These are phyloP conservation scores for Thunnus maccoyii DNA, from an alignment of 2,113 vertebrate genomes.

Conservation along the genomic window DNA sequence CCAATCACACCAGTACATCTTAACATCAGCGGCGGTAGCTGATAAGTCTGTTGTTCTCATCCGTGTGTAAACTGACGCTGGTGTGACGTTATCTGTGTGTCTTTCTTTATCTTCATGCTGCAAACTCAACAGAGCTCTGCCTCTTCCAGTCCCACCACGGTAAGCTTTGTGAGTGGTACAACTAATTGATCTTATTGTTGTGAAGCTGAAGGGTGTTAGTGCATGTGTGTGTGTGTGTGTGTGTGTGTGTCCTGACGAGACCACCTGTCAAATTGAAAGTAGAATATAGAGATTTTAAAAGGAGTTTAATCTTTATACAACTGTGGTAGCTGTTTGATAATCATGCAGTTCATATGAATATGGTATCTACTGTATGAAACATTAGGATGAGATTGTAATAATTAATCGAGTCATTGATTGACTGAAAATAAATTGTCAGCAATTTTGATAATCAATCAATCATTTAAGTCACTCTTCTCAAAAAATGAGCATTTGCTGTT, in stretches of 20 bases:
- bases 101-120: constrained; percentile 73
- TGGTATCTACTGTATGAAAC: neutral
- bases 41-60: constrained; percentile 52
- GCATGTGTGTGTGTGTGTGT: neutral
- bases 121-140: constrained; percentile 86
- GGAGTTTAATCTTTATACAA: neutral
- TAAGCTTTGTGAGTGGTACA: constrained; percentile 78
- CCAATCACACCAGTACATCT: constrained; percentile 42
- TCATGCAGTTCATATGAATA: too few relatives aligned
- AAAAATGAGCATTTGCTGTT: too few relatives aligned
- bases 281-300: too few relatives aligned
- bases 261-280: too few relatives aligned
- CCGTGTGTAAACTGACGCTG: constrained; percentile 18
- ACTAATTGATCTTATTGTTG: neutral
- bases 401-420: too few relatives aligned
- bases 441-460: too few relatives aligned
- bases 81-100: constrained; percentile 44
- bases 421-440: too few relatives aligned
- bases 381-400: neutral
- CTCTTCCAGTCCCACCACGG: constrained; percentile 93
- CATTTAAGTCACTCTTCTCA: too few relatives aligned
- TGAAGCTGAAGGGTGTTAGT: neutral
- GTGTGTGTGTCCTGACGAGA: too few relatives aligned
- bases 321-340: too few relatives aligned
- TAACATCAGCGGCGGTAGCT: constrained; percentile 31